Evolutionary conservation across 2,888 invertebrate genomes (phyloP).

Genomic region (Melieria crassipennis): DNA sequence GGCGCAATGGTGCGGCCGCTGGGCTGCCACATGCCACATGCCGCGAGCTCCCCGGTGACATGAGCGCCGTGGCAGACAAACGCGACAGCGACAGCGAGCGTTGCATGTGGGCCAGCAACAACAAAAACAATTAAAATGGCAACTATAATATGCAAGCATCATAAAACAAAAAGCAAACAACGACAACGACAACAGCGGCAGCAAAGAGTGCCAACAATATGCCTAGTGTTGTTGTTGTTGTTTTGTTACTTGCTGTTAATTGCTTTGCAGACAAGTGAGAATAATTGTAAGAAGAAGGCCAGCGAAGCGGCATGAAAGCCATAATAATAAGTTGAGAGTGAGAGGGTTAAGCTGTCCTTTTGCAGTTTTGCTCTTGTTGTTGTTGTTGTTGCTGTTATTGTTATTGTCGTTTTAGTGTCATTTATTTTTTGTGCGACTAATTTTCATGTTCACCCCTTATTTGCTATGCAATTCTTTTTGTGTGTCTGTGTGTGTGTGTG

Average conservation of each 20-base stretch:
- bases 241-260: neutral
- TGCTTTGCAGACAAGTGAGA: slow-evolving; percentile 21
- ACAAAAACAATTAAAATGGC: neutral
- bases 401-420: no score
- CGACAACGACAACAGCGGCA: neutral
- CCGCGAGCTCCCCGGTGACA: no score
- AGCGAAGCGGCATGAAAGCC: no score
- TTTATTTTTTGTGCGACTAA: no score
- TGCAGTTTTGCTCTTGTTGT: slow-evolving; percentile 16
- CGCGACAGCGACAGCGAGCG: no score
- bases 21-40: neutral
- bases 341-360: neutral
- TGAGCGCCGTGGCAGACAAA: no score
- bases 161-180: neutral
- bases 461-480: no score
- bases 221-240: no score
- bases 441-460: no score
- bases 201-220: neutral
- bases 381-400: neutral
- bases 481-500: no score
- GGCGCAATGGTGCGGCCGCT: neutral
- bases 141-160: neutral
- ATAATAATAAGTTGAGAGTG: no score
- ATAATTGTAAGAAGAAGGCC: neutral
- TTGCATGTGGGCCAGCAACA: neutral